Base-by-base conservation (phyloP, 2,888 invertebrate species). In the Cryptocephalus primarius region DNA sequence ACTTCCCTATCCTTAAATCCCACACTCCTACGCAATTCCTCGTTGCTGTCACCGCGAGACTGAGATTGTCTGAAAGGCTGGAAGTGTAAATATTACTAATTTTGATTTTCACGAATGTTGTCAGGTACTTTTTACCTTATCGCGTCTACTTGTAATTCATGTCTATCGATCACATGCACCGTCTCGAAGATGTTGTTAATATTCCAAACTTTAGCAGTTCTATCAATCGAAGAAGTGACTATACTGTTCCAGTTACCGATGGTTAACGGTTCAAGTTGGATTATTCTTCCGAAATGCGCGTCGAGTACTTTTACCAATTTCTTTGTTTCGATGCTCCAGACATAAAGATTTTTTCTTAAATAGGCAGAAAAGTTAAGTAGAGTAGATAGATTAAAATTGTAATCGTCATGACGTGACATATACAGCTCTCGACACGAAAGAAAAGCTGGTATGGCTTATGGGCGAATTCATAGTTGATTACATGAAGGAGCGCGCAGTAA, bases 161-260 rank as follows among this genome's bases (percentile, higher is more conserved):
- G 94, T 8, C 95, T 75, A 62, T 95, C 92, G 54, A 97, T 94
- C 38, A 90, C 89, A 64, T 94, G 93, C 0, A 95, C 94, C 69
- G 95, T 93, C 65, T 97, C 96, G 62, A 95, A 93, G 55, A 97
- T 96, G 67, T 97, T 97, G 68, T 96, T 94, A 47, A 99, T 93
- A 67, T 97, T 97, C 97, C 97, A 97, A 4, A 96, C 93, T 76
- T 97, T 97, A 8, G 97, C 95, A 0, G 94, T 93, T 49, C 96
- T 80, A 69, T 99, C 97, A 42, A 97, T 94, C 0, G 96, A 96
- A 0, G 96, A 94, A 0, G 97, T 96, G 42, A 97, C 91, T 6
- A 95, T 84, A 66, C 88, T 89, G 67, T 92, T 92, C 92, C 92
- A 92, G 53, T 85, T 82, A 0, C 88, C 89, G 11, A 90, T 81